phyloP scores from a whole-genome alignment of 2,797 vertebrate genomes.

The Catostomus latipinnis region DNA sequence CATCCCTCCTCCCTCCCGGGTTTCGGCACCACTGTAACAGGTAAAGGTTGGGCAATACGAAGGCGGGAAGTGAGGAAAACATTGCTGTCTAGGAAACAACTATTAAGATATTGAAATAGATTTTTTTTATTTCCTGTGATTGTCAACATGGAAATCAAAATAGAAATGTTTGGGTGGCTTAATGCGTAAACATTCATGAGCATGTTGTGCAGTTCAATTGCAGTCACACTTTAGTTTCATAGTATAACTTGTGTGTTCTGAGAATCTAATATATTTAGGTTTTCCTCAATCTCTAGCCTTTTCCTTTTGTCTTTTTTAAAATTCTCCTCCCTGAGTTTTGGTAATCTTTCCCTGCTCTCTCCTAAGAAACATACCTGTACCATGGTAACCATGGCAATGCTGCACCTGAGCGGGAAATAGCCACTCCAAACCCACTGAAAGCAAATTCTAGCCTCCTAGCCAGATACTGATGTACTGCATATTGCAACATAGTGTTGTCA shows the following conservation, averaged over 20 bases:
- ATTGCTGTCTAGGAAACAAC: too few relatives aligned
- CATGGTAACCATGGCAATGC: conserved; percentile 51
- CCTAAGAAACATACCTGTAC: conserved; percentile 8
- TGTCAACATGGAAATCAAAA: too few relatives aligned
- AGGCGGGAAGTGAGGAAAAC: too few relatives aligned
- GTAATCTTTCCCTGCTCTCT: conserved; percentile 52
- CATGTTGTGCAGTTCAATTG: too few relatives aligned
- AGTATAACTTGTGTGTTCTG: not conserved
- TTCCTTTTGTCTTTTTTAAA: conserved; percentile 13
- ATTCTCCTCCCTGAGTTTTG: conserved; percentile 17
- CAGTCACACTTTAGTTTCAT: not conserved
- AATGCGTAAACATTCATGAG: too few relatives aligned
- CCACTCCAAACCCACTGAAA: conserved; percentile 32
- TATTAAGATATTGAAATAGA: too few relatives aligned
- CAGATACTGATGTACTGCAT: not conserved
- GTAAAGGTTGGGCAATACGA: too few relatives aligned
- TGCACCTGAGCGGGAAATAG: conserved; percentile 50
- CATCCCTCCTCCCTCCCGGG: too few relatives aligned
- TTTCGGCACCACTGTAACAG: too few relatives aligned
- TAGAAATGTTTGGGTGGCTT: too few relatives aligned
- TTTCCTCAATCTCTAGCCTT: conserved; percentile 11
- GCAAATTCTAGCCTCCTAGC: conserved; percentile 22
- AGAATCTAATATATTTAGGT: conserved; percentile 1
- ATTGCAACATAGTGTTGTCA: too few relatives aligned
- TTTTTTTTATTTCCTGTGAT: too few relatives aligned